These are phyloP conservation scores for Megastigmus dorsalis DNA, from an alignment of 2,888 invertebrate genomes.

Conservation along the genomic window DNA sequence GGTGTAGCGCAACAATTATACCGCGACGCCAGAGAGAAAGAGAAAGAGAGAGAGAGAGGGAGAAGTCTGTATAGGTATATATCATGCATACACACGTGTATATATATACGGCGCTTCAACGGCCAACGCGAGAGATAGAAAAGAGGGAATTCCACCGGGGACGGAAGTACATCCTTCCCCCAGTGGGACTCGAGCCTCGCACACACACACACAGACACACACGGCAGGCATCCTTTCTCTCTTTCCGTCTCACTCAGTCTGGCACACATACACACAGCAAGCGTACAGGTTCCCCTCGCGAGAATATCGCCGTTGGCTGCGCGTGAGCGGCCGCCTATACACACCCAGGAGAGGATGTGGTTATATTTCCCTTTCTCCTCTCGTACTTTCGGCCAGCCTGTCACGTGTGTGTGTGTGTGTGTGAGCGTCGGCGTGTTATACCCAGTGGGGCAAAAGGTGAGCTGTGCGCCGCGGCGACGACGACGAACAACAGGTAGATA, in stretches of 20 bases:
- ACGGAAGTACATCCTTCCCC: conserved; percentile 72
- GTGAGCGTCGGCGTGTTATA: neutral
- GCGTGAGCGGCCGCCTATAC: conserved; percentile 25
- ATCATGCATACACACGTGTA: no score
- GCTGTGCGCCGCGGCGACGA: neutral
- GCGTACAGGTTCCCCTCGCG: conserved; percentile 11
- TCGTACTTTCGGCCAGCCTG: conserved; percentile 6
- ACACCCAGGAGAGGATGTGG: conserved; percentile 44
- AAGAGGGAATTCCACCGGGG: conserved; percentile 63
- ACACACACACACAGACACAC: neutral
- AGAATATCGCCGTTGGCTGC: conserved; percentile 31
- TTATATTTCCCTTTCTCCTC: conserved; percentile 44
- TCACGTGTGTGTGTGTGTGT: neutral
- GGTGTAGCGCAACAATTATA: conserved; percentile 14
- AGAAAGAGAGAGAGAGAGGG: no score
- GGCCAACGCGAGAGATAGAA: no score
- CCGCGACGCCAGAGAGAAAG: no score
- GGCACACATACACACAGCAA: neutral
- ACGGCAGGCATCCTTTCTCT: neutral
- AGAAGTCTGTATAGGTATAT: no score
- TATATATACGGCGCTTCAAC: no score
- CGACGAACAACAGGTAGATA: conserved; percentile 1
- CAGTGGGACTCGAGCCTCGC: conserved; percentile 53
- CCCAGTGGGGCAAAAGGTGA: neutral
- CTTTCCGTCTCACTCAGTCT: neutral